Evolutionary conservation across 1,140 invertebrate species (phyloP), one percentile per base, ranked within the genome.

Genomic region (Ceratina australensis): DNA sequence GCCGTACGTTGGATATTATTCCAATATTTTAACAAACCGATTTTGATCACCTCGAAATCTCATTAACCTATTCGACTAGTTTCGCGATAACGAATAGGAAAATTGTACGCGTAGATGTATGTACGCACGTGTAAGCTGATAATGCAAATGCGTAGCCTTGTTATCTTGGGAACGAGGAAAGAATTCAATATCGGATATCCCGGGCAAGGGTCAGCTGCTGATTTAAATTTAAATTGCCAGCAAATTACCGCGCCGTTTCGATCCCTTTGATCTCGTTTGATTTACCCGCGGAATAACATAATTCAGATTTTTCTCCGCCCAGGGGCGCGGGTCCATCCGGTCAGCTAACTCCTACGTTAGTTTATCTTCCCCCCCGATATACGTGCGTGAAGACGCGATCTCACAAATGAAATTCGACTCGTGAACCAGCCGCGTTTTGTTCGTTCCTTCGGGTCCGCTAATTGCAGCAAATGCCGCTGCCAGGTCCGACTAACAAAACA

Each of bases 381-480:
- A 42, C 33, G 33, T 42, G 33, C 33, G 33, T 8, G 26, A 33
- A 61, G 42, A n/a, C 56, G 18, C 50, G 68, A 72, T 72, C 33
- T 20, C 50, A 52, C 13, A 24, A 49, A 52, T 64, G 71, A 81
- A 74, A 81, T 71, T 74, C 56, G 42, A 78, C 65, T 22, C 26
- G 50, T 59, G 33, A 65, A 54, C 77, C 59, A 52, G 10, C 16
- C 15, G 75, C 33, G 33, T 54, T 20, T 42, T 56, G 28, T 65
- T 59, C 52, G 28, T 65, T 59, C 52, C 66, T 60, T 22, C 26
- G 12, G 49, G 28, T 68, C 72, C 74, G 73, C 75, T 87, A 84
- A 86, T 86, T 87, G 84, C 78, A 60, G 28, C 66, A 24, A 72
- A 81, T 84, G 18, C 76, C n/a, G n/a, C n/a, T n/a, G n/a, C n/a